Conservation (phyloP, 2,888 invertebrate genomes). For the Nomada goodeniana region DNA sequence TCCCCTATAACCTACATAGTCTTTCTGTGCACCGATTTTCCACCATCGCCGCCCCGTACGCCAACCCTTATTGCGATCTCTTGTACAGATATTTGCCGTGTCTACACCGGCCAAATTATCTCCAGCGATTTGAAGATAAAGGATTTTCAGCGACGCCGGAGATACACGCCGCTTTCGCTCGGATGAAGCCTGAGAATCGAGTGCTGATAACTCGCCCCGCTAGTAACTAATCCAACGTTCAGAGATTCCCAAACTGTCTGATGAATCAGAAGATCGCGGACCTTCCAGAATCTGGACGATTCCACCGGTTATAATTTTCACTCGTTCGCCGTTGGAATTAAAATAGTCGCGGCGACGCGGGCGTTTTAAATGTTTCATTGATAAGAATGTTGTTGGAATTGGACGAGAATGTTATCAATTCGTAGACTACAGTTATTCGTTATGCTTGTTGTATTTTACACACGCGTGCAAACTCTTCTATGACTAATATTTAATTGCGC, state of each 20-base stretch:
- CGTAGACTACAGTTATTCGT: no score
- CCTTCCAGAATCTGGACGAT: no score
- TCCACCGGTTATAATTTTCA: no score
- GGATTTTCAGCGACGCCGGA: constrained; percentile 74
- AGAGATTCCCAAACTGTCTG: constrained; percentile 3
- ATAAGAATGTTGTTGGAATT: no score
- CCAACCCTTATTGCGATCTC: constrained; percentile 80
- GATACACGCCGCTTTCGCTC: constrained; percentile 33
- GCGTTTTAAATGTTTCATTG: no score
- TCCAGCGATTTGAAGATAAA: constrained; percentile 80
- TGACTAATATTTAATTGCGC: no score
- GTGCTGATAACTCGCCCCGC: constrained; percentile 44
- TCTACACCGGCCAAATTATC: constrained; percentile 82
- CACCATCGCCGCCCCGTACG: constrained; percentile 60
- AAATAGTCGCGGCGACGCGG: no score
- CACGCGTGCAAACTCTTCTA: no score
- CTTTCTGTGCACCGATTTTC: constrained; percentile 72
- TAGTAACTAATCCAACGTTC: constrained; percentile 8
- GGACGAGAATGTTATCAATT: no score
- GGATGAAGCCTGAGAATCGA: constrained; percentile 51
- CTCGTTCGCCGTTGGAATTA: no score
- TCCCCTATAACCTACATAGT: constrained; percentile 77
- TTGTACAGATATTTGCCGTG: constrained; percentile 83
- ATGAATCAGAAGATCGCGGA: not conserved
- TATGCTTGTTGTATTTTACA: no score